Conservation (phyloP, 2,113 vertebrate species). For the Callipepla squamata region DNA sequence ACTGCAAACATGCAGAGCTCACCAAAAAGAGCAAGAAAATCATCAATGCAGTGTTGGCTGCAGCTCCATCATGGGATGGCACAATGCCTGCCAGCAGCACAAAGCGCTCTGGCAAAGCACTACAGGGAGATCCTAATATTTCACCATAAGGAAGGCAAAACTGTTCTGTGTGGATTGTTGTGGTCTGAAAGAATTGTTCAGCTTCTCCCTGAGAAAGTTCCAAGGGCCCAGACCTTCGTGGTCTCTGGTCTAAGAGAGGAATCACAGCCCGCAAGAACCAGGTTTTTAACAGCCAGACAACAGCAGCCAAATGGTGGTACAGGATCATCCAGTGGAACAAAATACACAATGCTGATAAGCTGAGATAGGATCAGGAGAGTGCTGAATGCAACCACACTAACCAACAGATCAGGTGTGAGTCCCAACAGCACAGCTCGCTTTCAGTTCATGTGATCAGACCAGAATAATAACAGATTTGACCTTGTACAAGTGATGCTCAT, state of each 20-base stretch:
- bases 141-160: neutral
- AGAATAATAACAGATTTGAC: neutral
- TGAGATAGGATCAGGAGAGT: neutral
- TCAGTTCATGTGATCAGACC: neutral
- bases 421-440: neutral
- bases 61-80: fast-evolving
- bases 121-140: too few relatives aligned
- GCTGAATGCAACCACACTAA: fast-evolving
- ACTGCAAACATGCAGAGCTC: neutral
- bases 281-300: neutral
- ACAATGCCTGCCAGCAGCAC: fast-evolving
- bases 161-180: fast-evolving
- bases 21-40: neutral
- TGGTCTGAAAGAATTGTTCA: fast-evolving
- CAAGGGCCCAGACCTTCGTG: neutral
- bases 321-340: neutral
- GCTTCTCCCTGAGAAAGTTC: neutral
- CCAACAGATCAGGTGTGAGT: fast-evolving
- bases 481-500: neutral
- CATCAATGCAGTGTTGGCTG: neutral
- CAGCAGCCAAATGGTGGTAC: fast-evolving
- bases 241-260: neutral
- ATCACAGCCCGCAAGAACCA: fast-evolving
- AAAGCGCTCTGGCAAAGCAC: neutral
- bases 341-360: neutral